Evolutionary conservation across 2,888 invertebrate species (phyloP), one percentile per base, ranked within the genome.

Genomic region (Pheosia gnoma): DNA sequence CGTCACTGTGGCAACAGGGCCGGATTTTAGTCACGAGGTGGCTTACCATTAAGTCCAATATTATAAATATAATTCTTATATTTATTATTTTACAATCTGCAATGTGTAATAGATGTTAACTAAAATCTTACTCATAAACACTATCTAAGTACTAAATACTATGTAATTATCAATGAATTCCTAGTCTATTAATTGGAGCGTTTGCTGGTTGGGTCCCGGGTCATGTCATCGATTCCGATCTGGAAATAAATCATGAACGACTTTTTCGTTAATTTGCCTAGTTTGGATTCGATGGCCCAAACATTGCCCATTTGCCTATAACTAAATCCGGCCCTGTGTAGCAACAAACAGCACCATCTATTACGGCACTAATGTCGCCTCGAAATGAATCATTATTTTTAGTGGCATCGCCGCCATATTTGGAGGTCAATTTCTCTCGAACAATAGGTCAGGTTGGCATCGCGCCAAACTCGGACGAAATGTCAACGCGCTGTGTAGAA

Each of bases 301-400:
- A 38, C 59, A 59, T 43, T 56, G 47, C 47, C 47, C 5, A 47
- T 47, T 47, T n/a, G 47, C 47, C 4, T 11, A 47, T 47, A 11
- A 47, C 47, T 11, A 5, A 11, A n/a, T 47, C 47, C 47, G n/a
- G 11, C 47, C 47, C 47, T n/a, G 53, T 9, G 37, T 11, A 53
- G 36, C 53, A 36, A 53, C 53, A 38, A 53, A 53, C 11, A 9
- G 9, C 52, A 37, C 37, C 37, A 53, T 25, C 61, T 45, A 61
- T 65, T 61, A 64, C 53, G 39, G 54, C 7, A 45, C 38, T 59
- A 70, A 69, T 71, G 70, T 67, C 66, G 65, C 62, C 59, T 66
- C 60, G 56, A 67, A 77, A 70, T 74, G 68, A 67, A 73, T 73
- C 70, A 73, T 78, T 78, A 77, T 70, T 70, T 78, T 77, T 75